Evolutionary conservation across 2,797 vertebrate genomes (phyloP).

Genomic region (Scolopax bukidnonensis): DNA sequence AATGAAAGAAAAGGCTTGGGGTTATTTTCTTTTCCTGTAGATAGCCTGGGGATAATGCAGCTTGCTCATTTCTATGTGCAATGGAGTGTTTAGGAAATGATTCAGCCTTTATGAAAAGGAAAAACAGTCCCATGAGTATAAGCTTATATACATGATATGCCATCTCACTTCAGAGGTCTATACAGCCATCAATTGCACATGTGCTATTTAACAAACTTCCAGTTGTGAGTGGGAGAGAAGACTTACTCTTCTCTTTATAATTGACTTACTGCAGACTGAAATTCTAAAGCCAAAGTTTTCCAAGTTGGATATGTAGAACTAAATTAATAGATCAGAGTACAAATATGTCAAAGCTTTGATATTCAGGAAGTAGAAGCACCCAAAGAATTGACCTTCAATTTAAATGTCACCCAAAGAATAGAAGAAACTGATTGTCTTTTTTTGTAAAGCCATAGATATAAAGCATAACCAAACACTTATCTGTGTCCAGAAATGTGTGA

Average conservation of each 20-base stretch:
- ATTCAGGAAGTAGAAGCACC: neutral
- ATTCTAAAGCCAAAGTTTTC: neutral
- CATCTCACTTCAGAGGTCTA: neutral
- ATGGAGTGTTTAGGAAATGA: neutral
- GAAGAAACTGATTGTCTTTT: neutral
- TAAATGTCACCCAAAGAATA: neutral
- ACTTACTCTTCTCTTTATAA: neutral
- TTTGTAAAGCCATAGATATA: neutral
- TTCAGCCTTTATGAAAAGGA: neutral
- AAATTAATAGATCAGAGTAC: neutral
- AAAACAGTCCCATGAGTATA: neutral
- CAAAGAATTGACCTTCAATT: neutral
- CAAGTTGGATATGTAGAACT: neutral
- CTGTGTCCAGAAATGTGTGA: neutral
- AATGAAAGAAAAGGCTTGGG: neutral
- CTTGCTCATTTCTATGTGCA: neutral
- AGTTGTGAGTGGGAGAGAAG: neutral
- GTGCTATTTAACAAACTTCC: neutral
- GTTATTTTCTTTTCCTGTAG: neutral
- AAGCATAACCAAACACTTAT: neutral
- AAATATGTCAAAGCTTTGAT: neutral
- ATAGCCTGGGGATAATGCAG: neutral
- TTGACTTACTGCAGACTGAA: neutral
- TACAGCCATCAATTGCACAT: neutral
- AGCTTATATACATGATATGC: neutral